These are phyloP conservation scores for Eufriesea mexicana DNA, from an alignment of 1,140 invertebrate genomes.

Conservation along the genomic window DNA sequence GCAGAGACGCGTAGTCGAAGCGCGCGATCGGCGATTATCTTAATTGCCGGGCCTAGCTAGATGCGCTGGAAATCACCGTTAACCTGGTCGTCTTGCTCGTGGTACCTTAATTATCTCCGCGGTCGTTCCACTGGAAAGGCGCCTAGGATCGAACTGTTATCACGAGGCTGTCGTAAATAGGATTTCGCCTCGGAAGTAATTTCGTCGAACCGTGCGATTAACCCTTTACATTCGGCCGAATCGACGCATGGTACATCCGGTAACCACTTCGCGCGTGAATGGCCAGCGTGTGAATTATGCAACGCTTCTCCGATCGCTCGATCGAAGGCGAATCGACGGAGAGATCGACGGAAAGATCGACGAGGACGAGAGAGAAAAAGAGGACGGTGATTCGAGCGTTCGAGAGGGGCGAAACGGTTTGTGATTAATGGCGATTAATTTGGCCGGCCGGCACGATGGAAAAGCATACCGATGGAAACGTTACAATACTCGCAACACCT, in stretches of 20 bases:
- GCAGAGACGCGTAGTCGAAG: slow-evolving; percentile 9
- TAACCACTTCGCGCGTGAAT: not conserved
- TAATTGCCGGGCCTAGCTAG: slow-evolving; percentile 58
- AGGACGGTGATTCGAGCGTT: too few species aligned
- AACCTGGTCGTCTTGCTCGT: slow-evolving; percentile 58
- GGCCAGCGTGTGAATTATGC: not conserved
- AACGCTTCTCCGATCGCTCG: not conserved
- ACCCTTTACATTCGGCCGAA: slow-evolving; percentile 25
- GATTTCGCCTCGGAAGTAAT: slow-evolving; percentile 53
- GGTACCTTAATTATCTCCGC: slow-evolving; percentile 67
- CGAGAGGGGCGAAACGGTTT: not conserved
- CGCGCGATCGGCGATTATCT: slow-evolving; percentile 64
- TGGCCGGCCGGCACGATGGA: not conserved
- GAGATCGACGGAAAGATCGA: too few species aligned
- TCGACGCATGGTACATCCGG: slow-evolving; percentile 1
- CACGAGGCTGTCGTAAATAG: slow-evolving; percentile 42
- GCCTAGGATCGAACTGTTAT: slow-evolving; percentile 50
- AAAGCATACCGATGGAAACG: not conserved
- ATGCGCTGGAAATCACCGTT: slow-evolving; percentile 64
- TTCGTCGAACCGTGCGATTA: slow-evolving; percentile 26
- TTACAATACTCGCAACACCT: not conserved
- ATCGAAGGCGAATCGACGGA: not conserved
- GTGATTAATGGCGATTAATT: not conserved
- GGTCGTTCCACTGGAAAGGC: slow-evolving; percentile 45
- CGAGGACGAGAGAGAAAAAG: not conserved